A percentile compares a stretch with the other conserved stretches of the same genome.
Conservation (phyloP, 2,113 vertebrate genomes). For the Pituophis catenifer region DNA sequence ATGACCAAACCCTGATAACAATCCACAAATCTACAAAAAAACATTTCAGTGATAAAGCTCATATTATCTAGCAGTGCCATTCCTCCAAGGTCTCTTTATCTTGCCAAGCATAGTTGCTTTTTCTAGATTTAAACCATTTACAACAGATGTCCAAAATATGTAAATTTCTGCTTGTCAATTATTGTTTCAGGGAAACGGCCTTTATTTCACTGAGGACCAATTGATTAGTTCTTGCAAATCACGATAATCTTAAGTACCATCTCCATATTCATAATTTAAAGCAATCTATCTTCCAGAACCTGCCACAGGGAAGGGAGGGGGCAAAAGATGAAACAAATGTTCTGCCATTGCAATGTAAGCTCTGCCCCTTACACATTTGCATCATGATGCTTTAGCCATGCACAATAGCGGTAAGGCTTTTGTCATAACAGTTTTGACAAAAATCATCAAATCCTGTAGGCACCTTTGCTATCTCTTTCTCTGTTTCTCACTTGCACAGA, state of each 20-base stretch:
- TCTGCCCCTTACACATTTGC: neutral
- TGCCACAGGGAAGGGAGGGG: neutral
- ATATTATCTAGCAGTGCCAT: neutral
- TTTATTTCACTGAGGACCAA: neutral
- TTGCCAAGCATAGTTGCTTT: neutral
- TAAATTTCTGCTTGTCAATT: neutral
- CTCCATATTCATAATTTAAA: neutral
- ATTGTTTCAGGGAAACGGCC: neutral
- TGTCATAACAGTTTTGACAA: neutral
- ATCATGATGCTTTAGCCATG: neutral
- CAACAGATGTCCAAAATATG: neutral
- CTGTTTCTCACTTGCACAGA: neutral
- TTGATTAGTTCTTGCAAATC: neutral
- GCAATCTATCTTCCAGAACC: neutral
- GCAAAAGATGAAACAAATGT: neutral
- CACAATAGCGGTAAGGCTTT: neutral
- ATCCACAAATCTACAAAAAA: neutral
- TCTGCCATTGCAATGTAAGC: neutral
- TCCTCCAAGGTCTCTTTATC: neutral
- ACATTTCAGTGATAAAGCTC: neutral
- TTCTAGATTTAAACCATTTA: neutral
- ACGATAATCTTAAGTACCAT: neutral
- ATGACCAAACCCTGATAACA: neutral
- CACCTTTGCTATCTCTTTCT: neutral
- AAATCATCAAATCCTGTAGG: neutral